A percentile compares a stretch with the other conserved stretches of the same genome.
phyloP scores from a whole-genome alignment of 2,797 vertebrate species.

The Brachyalestes nurse region DNA sequence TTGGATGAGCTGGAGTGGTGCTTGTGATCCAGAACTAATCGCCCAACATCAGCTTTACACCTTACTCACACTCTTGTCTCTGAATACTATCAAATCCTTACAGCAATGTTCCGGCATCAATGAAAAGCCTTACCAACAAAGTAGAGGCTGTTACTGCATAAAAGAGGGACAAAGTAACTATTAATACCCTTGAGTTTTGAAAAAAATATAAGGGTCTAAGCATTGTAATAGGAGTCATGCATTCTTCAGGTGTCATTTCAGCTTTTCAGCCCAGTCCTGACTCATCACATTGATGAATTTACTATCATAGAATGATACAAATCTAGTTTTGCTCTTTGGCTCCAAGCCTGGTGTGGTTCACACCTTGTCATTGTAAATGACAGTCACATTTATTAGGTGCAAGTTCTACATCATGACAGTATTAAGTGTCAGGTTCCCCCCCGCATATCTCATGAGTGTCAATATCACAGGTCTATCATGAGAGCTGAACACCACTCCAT shows the following conservation, averaged over 20 bases:
- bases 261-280: slow-evolving; percentile 28
- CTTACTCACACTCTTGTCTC: neutral
- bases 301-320: neutral
- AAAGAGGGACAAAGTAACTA: neutral
- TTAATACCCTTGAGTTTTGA: neutral
- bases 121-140: neutral
- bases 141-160: neutral
- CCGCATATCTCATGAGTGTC: neutral
- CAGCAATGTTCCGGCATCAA: neutral
- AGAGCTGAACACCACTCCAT: neutral
- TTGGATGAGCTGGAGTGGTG: neutral
- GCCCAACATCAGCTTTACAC: no score
- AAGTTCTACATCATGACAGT: neutral
- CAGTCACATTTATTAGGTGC: slow-evolving; percentile 21
- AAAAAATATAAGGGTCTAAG: neutral
- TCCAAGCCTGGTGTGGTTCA: slow-evolving; percentile 22
- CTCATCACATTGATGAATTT: slow-evolving; percentile 19
- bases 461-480: slow-evolving; percentile 4
- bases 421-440: neutral
- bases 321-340: slow-evolving; percentile 29
- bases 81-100: neutral
- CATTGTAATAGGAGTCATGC: neutral
- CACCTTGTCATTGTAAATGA: neutral
- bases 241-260: neutral
- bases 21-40: neutral